Conservation (phyloP, 2,113 vertebrate genomes). For the Charina bottae region DNA sequence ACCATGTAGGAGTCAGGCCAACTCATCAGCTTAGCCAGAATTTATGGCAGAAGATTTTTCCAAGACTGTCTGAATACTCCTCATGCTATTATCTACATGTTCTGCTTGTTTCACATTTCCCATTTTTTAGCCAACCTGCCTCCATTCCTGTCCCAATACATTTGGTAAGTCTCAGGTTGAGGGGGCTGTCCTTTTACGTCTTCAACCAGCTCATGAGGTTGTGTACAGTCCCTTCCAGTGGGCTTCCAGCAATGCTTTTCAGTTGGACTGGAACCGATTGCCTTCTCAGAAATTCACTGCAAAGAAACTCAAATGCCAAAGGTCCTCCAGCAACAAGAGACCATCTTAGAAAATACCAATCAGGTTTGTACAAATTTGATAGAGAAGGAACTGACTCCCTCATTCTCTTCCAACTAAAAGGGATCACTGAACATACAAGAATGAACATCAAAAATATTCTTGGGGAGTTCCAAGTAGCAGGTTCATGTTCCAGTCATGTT, state of each 20-base stretch:
- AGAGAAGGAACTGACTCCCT: neutral
- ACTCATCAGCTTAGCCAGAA: neutral
- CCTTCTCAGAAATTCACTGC: neutral
- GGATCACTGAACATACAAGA: neutral
- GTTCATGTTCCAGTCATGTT: neutral
- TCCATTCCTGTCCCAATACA: neutral
- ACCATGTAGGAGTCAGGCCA: neutral
- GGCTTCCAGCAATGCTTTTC: neutral
- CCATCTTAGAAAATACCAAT: constrained; percentile 1
- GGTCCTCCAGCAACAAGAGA: neutral
- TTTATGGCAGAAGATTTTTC: neutral
- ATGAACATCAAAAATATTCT: too few species aligned
- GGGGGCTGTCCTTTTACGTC: neutral
- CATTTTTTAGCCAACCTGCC: neutral
- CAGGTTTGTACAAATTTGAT: neutral
- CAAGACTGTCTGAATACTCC: neutral
- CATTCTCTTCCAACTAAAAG: neutral
- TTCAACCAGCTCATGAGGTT: neutral
- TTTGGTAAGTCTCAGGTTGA: neutral
- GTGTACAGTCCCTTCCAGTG: neutral
- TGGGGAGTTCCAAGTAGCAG: too few species aligned
- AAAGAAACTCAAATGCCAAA: neutral
- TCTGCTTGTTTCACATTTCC: neutral
- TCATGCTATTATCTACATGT: neutral
- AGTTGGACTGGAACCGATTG: neutral